These are phyloP conservation scores for Penelope pileata DNA, from an alignment of 2,113 vertebrate species.

Conservation along the genomic window DNA sequence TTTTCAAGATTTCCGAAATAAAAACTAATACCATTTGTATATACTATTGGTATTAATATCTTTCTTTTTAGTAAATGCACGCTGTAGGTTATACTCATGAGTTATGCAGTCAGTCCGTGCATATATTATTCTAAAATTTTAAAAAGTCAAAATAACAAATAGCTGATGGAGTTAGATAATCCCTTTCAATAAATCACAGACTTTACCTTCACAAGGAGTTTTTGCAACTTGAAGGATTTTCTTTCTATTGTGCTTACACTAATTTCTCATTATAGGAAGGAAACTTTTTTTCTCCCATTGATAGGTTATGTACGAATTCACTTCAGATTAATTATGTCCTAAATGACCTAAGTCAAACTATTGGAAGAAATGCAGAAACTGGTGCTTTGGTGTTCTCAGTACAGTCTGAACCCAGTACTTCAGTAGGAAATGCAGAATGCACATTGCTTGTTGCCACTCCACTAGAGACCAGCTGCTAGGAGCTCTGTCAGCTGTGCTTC, in stretches of 20 bases:
- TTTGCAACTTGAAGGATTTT: background rate
- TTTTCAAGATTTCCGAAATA: background rate
- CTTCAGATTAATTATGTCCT: rapidly evolving
- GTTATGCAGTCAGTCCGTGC: rapidly evolving
- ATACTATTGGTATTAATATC: background rate
- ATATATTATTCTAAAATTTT: rapidly evolving
- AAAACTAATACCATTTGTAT: background rate
- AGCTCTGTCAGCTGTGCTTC: background rate
- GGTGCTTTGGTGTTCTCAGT: background rate
- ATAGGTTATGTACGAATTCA: background rate
- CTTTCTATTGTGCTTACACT: background rate
- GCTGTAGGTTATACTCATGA: rapidly evolving
- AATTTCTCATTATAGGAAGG: background rate
- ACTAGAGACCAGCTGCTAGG: background rate
- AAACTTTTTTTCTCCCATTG: background rate
- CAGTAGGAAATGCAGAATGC: background rate
- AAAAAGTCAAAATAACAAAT: background rate
- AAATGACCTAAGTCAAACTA: background rate
- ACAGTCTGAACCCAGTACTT: background rate
- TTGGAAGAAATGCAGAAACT: rapidly evolving
- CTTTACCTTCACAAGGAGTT: background rate
- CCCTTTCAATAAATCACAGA: background rate
- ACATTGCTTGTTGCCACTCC: background rate
- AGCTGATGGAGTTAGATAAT: rapidly evolving
- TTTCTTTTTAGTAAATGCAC: background rate